phyloP scores from a whole-genome alignment of 2,113 vertebrate genomes.

The Varanus salvator region DNA sequence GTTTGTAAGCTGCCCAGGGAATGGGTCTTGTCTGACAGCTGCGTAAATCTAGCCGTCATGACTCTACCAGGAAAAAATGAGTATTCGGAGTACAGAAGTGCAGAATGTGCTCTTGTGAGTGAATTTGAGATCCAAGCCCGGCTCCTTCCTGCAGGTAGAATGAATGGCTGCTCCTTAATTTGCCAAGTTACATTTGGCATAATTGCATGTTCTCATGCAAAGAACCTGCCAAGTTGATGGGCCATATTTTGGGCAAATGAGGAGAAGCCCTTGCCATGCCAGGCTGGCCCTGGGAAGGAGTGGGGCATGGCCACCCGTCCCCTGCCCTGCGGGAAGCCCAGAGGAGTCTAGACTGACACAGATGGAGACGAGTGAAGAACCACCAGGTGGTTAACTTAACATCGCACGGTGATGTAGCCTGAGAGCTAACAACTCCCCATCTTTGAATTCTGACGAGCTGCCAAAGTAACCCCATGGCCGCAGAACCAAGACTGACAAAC shows the following conservation, averaged over 20 bases:
- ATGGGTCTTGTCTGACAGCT: not conserved
- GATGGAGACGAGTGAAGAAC: not conserved
- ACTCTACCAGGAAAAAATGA: not conserved
- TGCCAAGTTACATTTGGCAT: not conserved
- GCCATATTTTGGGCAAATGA: not conserved
- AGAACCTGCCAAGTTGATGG: not conserved
- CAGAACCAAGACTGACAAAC: not conserved
- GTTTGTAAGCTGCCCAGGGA: not conserved
- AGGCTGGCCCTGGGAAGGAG: not conserved
- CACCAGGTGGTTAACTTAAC: not conserved
- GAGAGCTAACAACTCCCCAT: not conserved
- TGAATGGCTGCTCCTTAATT: not conserved
- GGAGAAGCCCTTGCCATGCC: too few species aligned
- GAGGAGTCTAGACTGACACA: not conserved
- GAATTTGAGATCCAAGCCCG: not conserved
- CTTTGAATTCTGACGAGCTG: not conserved
- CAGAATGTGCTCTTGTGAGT: not conserved
- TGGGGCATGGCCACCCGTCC: not conserved
- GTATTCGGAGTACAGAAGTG: not conserved
- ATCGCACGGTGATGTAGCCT: not conserved
- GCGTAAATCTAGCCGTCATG: too few species aligned
- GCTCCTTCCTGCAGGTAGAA: not conserved
- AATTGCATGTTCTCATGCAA: not conserved
- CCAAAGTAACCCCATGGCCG: not conserved
- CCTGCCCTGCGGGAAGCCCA: not conserved